Conservation (phyloP, 2,113 vertebrate genomes). For the Neopipo cinnamomea region DNA sequence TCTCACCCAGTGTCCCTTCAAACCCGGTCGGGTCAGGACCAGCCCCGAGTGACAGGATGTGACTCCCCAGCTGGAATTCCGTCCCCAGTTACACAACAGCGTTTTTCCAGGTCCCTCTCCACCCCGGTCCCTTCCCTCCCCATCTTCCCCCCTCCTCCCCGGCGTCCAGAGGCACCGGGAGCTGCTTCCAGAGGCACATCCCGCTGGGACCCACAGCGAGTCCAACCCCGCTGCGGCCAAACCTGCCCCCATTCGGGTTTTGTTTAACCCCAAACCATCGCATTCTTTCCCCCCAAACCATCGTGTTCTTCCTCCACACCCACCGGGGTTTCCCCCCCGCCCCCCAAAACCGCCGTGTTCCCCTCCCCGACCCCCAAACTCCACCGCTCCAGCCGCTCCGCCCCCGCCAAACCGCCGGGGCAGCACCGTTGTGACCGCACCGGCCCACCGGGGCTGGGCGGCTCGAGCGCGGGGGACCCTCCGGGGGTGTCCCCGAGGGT, state of each 20-base stretch:
- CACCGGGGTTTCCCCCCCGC: too few relatives aligned
- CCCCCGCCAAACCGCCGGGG: background rate
- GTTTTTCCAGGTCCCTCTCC: background rate
- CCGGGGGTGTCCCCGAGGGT: too few relatives aligned
- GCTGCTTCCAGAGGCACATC: background rate
- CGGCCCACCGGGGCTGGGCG: too few relatives aligned
- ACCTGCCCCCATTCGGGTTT: background rate
- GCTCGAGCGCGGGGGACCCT: background rate
- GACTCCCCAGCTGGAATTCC: background rate
- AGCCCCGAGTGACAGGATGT: background rate
- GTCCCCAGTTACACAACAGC: background rate
- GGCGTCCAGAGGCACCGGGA: background rate
- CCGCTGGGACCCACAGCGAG: fast-evolving
- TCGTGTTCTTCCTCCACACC: background rate
- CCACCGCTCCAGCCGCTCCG: background rate
- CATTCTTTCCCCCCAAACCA: background rate
- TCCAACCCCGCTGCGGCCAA: background rate
- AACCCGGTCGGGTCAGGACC: background rate
- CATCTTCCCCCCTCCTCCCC: background rate
- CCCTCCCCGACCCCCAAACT: background rate
- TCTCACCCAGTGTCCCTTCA: background rate
- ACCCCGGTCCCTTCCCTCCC: background rate
- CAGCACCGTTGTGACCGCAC: background rate
- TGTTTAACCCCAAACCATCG: background rate
- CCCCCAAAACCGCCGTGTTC: too few relatives aligned